Evolutionary conservation across 1,140 invertebrate species (phyloP).

Genomic region (Leguminivora glycinivorella): DNA sequence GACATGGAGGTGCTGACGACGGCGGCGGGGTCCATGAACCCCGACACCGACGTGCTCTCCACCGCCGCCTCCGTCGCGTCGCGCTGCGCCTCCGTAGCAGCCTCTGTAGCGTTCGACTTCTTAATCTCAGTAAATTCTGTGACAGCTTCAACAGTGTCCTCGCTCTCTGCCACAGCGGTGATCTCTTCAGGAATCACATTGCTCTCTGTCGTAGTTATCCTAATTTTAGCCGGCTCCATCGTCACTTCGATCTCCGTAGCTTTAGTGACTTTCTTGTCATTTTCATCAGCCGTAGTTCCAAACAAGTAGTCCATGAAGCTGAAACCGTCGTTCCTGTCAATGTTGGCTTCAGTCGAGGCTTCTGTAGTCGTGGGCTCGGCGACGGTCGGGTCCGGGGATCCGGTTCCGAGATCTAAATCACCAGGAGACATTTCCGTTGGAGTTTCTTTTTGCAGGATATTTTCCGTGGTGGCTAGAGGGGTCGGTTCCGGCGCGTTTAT

Average conservation of each 20-base stretch:
- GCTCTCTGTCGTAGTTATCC: slow-evolving; percentile 59
- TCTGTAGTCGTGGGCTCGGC: slow-evolving; percentile 49
- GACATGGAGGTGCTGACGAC: slow-evolving; percentile 86
- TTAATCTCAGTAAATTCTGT: slow-evolving; percentile 42
- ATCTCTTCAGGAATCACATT: slow-evolving; percentile 68
- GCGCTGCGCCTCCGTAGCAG: slow-evolving; percentile 48
- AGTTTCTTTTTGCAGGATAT: slow-evolving; percentile 36
- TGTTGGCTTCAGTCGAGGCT: slow-evolving; percentile 32
- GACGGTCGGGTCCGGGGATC: slow-evolving; percentile 62
- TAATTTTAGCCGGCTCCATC: slow-evolving; percentile 45
- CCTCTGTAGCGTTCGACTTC: slow-evolving; percentile 35
- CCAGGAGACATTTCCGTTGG: slow-evolving; percentile 51
- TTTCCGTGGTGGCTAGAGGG: slow-evolving; percentile 16
- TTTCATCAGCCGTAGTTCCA: slow-evolving; percentile 48
- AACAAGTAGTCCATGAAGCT: slow-evolving; percentile 73
- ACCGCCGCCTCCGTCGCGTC: slow-evolving; percentile 37
- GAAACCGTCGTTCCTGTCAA: slow-evolving; percentile 61
- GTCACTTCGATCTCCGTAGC: slow-evolving; percentile 34
- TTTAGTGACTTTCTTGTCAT: slow-evolving; percentile 32
- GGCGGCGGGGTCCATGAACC: slow-evolving; percentile 79
- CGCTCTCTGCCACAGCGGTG: slow-evolving; percentile 44
- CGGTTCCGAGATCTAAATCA: slow-evolving; percentile 70
- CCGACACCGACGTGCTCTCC: slow-evolving; percentile 64
- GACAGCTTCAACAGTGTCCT: slow-evolving; percentile 35
- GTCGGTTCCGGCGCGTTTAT: slow-evolving; percentile 39